A percentile compares a stretch with the other conserved stretches of the same genome.
phyloP scores from a whole-genome alignment of 2,113 vertebrate genomes.

The Archocentrus centrarchus region DNA sequence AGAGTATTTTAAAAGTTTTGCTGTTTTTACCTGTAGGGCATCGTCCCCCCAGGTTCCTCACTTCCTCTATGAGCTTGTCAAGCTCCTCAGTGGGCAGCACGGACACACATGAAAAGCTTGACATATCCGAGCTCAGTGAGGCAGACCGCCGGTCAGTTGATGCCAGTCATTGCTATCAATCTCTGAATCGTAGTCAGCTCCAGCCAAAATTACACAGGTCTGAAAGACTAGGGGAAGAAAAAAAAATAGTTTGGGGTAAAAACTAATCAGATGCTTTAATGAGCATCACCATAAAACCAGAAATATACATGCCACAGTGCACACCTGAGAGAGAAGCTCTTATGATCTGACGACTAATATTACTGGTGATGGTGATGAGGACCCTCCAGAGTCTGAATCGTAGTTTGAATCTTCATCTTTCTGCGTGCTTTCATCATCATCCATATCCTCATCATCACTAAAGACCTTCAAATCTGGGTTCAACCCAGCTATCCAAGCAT shows the following conservation, averaged over 20 bases:
- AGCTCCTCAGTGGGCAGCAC: constrained; percentile 80
- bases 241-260: neutral
- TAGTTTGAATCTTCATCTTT: constrained; percentile 77
- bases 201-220: constrained; percentile 81
- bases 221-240: constrained; percentile 66
- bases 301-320: constrained; percentile 8
- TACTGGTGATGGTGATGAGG: constrained; percentile 81
- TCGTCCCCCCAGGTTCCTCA: constrained; percentile 73
- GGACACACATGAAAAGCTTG: constrained; percentile 79
- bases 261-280: neutral
- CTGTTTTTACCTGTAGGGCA: constrained; percentile 72
- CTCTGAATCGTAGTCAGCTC: constrained; percentile 68
- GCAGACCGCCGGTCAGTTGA: constrained; percentile 46
- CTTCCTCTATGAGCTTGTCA: constrained; percentile 81
- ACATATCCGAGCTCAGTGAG: constrained; percentile 81
- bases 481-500: constrained; percentile 66
- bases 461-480: constrained; percentile 61
- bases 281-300: neutral
- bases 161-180: constrained; percentile 63
- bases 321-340: constrained; percentile 82
- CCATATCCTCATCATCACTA: constrained; percentile 41
- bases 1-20: neutral
- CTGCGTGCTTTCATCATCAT: constrained; percentile 75
- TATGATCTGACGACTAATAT: constrained; percentile 78
- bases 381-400: constrained; percentile 82